Percentiles rank a stretch among this genome's conserved stretches.
phyloP scores from a whole-genome alignment of 1,140 invertebrate genomes.

The Cheumatopsyche charites region DNA sequence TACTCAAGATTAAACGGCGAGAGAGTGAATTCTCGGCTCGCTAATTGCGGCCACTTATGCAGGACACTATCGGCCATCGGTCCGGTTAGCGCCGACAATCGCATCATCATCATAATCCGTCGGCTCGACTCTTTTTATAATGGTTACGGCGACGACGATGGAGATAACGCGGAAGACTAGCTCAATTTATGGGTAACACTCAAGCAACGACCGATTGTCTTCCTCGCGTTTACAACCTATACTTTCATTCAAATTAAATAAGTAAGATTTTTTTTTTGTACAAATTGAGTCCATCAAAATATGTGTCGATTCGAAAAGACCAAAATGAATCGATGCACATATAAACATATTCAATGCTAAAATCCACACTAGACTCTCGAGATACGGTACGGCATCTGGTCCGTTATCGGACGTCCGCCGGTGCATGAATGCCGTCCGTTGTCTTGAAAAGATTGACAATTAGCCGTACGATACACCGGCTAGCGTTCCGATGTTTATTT shows the following conservation, averaged over 20 bases:
- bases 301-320: neutral
- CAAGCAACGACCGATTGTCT: no score
- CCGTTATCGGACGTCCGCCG: no score
- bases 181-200: no score
- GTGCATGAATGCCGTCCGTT: no score
- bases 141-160: neutral
- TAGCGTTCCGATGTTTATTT: conserved; percentile 19
- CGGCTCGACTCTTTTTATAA: neutral
- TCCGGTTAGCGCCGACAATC: neutral
- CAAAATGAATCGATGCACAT: neutral
- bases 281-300: neutral
- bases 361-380: neutral
- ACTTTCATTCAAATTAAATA: no score
- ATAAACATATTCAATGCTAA: neutral
- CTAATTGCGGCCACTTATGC: neutral
- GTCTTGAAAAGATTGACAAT: conserved; percentile 7
- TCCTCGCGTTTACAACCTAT: no score
- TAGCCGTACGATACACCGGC: neutral
- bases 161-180: neutral
- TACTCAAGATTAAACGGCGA: conserved; percentile 6
- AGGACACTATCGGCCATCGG: neutral
- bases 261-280: no score
- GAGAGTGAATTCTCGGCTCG: conserved; percentile 13
- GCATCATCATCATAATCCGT: neutral
- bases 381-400: neutral